phyloP scores from a whole-genome alignment of 2,888 invertebrate genomes.

The Hipparchia semele region DNA sequence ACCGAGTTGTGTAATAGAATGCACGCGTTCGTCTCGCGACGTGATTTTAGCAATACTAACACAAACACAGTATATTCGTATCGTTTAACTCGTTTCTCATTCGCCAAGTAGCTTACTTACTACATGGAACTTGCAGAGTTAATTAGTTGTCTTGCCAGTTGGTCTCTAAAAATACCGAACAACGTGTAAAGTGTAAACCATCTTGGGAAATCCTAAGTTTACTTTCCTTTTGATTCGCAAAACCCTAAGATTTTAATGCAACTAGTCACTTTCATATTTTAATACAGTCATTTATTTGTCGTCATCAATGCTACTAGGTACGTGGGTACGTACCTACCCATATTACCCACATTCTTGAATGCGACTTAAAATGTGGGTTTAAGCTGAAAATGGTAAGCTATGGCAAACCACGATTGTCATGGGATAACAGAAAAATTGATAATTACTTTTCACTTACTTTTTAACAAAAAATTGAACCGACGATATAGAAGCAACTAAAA shows the following conservation, averaged over 20 bases:
- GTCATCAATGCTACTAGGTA: too few species aligned
- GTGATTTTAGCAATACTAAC: constrained; percentile 28
- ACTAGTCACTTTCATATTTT: neutral
- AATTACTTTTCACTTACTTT: too few species aligned
- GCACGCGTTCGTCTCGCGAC: constrained; percentile 25
- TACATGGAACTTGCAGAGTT: constrained; percentile 39
- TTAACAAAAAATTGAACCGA: too few species aligned
- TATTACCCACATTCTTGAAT: too few species aligned
- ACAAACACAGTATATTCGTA: neutral
- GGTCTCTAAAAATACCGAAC: constrained; percentile 56
- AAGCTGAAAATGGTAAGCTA: too few species aligned
- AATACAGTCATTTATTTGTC: neutral
- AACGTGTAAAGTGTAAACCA: neutral
- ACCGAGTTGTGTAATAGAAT: neutral
- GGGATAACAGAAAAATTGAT: too few species aligned
- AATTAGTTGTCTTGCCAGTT: constrained; percentile 44
- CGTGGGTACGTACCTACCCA: too few species aligned
- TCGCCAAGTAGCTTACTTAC: neutral
- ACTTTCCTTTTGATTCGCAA: neutral
- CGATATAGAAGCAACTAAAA: too few species aligned
- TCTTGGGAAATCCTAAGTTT: constrained; percentile 17
- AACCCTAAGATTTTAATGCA: neutral
- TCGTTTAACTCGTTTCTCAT: constrained; percentile 9
- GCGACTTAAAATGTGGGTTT: too few species aligned
- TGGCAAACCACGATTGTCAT: too few species aligned